phyloP scores from a whole-genome alignment of 2,888 invertebrate species.

The Tryphoninae sp. region DNA sequence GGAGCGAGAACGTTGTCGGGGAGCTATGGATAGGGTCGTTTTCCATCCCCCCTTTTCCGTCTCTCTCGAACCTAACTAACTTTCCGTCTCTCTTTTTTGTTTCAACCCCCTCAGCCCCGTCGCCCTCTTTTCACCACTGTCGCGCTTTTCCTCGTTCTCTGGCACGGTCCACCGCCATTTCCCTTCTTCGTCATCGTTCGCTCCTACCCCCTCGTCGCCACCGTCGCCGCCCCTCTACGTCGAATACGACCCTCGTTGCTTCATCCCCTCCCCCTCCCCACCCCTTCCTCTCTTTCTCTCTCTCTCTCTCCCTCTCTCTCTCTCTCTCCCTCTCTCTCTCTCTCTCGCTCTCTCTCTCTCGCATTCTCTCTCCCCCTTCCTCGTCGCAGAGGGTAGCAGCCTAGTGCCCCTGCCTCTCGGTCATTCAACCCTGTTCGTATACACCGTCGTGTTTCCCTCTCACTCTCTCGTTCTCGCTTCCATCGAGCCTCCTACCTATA shows the following conservation, averaged over 20 bases:
- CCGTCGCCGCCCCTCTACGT: slow-evolving; percentile 40
- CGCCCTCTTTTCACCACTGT: slow-evolving; percentile 28
- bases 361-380: slow-evolving; percentile 65
- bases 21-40: slow-evolving; percentile 47
- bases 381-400: slow-evolving; percentile 79
- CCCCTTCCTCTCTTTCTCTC: slow-evolving; percentile 40
- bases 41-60: slow-evolving; percentile 26
- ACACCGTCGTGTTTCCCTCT: slow-evolving; percentile 48
- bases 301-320: slow-evolving; percentile 61
- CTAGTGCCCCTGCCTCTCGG: slow-evolving; percentile 80
- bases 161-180: slow-evolving; percentile 41
- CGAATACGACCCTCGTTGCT: slow-evolving; percentile 47
- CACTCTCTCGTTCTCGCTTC: slow-evolving; percentile 38
- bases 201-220: slow-evolving; percentile 44
- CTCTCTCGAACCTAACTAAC: slow-evolving; percentile 54
- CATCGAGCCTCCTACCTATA: background rate
- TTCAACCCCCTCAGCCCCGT: slow-evolving; percentile 19
- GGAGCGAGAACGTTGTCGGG: slow-evolving; percentile 55
- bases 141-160: slow-evolving; percentile 43
- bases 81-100: slow-evolving; percentile 64
- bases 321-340: slow-evolving; percentile 54
- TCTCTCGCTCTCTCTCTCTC: slow-evolving; percentile 57
- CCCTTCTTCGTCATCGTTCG: slow-evolving; percentile 64
- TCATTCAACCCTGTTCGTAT: slow-evolving; percentile 76
- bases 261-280: slow-evolving; percentile 47